These are phyloP conservation scores for Cheilosia vulpina DNA, from an alignment of 2,888 invertebrate species.

Conservation along the genomic window DNA sequence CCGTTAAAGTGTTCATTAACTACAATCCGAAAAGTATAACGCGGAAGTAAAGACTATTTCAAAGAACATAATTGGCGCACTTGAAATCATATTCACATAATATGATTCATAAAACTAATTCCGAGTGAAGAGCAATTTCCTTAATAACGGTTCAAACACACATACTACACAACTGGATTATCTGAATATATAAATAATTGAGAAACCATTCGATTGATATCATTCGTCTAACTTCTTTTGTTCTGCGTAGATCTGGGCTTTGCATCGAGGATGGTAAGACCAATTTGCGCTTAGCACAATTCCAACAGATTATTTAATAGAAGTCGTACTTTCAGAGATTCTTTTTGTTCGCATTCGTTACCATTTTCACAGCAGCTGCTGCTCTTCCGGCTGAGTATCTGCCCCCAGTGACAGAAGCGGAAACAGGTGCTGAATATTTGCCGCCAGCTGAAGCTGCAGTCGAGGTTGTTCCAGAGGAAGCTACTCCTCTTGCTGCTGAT, in stretches of 20 bases:
- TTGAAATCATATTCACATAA: no score
- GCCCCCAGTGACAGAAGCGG: conserved; percentile 71
- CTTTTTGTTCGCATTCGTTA: conserved; percentile 79
- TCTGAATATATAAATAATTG: conserved; percentile 49
- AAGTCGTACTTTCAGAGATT: conserved; percentile 78
- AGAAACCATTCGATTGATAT: background rate
- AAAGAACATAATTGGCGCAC: no score
- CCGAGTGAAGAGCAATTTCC: conserved; percentile 20
- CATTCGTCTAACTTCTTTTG: conserved; percentile 20
- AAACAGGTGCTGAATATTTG: conserved; percentile 65
- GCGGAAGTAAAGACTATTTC: no score
- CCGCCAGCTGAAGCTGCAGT: conserved; percentile 66
- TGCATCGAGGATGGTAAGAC: conserved; percentile 40
- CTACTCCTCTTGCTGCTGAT: conserved; percentile 33
- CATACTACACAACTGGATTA: background rate
- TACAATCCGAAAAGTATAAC: no score
- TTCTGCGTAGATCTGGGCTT: conserved; percentile 6
- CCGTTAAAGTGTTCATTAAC: no score
- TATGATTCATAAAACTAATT: background rate
- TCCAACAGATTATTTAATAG: background rate
- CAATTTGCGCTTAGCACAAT: background rate
- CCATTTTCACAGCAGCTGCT: conserved; percentile 78
- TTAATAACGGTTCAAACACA: no score
- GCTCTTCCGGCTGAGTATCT: conserved; percentile 70
- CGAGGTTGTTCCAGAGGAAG: conserved; percentile 21